Evolutionary conservation across 2,888 invertebrate genomes (phyloP), one percentile per base, ranked within the genome.

Genomic region (Agrilus biguttatus): DNA sequence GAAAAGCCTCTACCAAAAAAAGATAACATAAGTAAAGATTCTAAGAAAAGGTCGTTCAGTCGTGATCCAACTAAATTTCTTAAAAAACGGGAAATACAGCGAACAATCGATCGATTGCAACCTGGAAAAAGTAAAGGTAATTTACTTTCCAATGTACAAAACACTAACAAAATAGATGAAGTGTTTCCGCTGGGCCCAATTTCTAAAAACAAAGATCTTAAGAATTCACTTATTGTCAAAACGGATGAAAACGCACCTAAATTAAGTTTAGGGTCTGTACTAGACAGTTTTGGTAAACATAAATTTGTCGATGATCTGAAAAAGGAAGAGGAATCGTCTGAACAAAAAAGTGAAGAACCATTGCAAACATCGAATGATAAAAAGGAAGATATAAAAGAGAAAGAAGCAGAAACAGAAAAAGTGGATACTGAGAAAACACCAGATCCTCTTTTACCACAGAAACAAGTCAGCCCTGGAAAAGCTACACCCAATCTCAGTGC

Each of bases 61-160:
- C 50, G 63, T 48, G 63, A 65, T 50, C 61, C 62, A 2, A 50
- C 58, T 0, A 65, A 65, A 48, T 58, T 63, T 45, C 57, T 72
- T 56, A 68, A 80, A 49, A 61, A 70, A 47, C 70, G 81, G 47
- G 86, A 87, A 65, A 72, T 84, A 46, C 83, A 87, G 61, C 73
- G 87, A 49, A 87, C 86, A 1, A 88, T 88, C 51, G 87, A 88
- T 51, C 72, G 88, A 43, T 65, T 88, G 40, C 88, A 88, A 55
- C 87, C 87, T 1, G 88, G 88, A 0, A 88, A 89, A 65, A 81
- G 87, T 56, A 89, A 89, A 69, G 88, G 88, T 1, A 89, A 88
- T 66, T 69, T 89, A 14, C 69, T 88, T 21, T 77, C 83, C 34
- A 86, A 82, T 58, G 70, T 78, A 19, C 70, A 69, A 51, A 75